Percentiles rank a stretch among this genome's conserved stretches.
Evolutionary conservation across 2,797 vertebrate genomes (phyloP).

Genomic region (Moxostoma hubbsi): DNA sequence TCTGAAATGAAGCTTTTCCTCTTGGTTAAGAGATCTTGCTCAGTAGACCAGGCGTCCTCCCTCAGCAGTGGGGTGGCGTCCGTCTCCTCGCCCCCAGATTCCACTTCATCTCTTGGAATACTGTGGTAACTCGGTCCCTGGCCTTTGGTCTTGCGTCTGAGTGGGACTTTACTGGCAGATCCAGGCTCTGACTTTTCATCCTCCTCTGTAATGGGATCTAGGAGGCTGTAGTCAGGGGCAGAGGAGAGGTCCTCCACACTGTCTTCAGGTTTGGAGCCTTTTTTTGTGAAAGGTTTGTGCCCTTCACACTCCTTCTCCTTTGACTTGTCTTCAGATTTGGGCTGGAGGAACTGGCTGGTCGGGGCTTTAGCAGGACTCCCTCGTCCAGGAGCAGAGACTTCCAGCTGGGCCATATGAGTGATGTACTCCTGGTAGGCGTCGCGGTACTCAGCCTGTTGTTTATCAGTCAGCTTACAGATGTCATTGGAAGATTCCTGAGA

Average conservation of each 20-base stretch:
- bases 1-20: slow-evolving; percentile 83
- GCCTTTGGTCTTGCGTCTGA: slow-evolving; percentile 81
- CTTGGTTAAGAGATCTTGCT: slow-evolving; percentile 69
- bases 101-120: slow-evolving; percentile 91
- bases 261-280: slow-evolving; percentile 83
- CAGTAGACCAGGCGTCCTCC: slow-evolving; percentile 69
- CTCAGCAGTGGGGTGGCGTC: slow-evolving; percentile 91
- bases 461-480: slow-evolving; percentile 96
- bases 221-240: slow-evolving; percentile 81
- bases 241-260: slow-evolving; percentile 80
- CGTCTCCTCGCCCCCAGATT: slow-evolving; percentile 84
- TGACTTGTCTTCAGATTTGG: slow-evolving; percentile 82
- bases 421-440: slow-evolving; percentile 98
- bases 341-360: slow-evolving; percentile 80
- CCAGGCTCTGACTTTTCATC: slow-evolving; percentile 93
- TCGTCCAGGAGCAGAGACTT: slow-evolving; percentile 80
- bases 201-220: slow-evolving; percentile 97
- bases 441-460: slow-evolving; percentile 95
- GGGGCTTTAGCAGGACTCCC: slow-evolving; percentile 85
- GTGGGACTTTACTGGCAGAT: slow-evolving; percentile 76
- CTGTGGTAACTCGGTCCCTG: slow-evolving; percentile 86
- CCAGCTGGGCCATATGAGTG: slow-evolving; percentile 94
- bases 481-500: slow-evolving; percentile 98
- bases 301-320: slow-evolving; percentile 87
- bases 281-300: slow-evolving; percentile 84